Percentiles rank a stretch among this genome's conserved stretches.
Evolutionary conservation across 2,113 vertebrate genomes (phyloP).

Genomic region (Hypanus sabinus): DNA sequence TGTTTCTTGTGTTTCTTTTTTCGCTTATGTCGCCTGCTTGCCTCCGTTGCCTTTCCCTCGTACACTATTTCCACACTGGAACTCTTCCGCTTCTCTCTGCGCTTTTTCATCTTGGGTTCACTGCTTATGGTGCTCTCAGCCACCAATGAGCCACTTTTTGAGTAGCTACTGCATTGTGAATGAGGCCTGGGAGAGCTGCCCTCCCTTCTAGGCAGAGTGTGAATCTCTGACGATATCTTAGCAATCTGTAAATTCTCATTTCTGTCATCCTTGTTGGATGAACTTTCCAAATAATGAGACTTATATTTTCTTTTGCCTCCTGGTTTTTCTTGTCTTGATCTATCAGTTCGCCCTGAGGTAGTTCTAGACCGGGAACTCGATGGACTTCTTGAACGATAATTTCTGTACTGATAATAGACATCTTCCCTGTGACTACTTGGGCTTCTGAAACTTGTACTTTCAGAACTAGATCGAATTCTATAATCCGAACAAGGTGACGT

Average conservation of each 20-base stretch:
- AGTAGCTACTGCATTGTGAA: conserved; percentile 49
- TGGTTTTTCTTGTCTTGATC: conserved; percentile 65
- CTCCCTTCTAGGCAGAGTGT: conserved; percentile 31
- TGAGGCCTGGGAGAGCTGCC: conserved; percentile 42
- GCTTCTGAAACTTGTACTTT: conserved; percentile 52
- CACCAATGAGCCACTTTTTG: conserved; percentile 49
- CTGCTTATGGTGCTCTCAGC: conserved; percentile 56
- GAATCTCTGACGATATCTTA: conserved; percentile 40
- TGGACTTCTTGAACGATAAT: conserved; percentile 59
- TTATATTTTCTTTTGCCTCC: conserved; percentile 86
- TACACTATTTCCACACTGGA: conserved; percentile 71
- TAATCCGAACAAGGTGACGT: conserved; percentile 57
- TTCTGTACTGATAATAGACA: conserved; percentile 55
- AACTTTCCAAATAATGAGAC: conserved; percentile 72
- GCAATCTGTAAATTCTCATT: neutral
- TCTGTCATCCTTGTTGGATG: conserved; percentile 38
- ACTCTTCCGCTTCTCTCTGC: conserved; percentile 64
- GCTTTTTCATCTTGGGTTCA: conserved; percentile 58
- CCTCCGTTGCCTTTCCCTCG: conserved; percentile 59
- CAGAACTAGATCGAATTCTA: conserved; percentile 55
- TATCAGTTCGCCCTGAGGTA: conserved; percentile 52
- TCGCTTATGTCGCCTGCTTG: conserved; percentile 67
- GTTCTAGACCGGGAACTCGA: conserved; percentile 66
- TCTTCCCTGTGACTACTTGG: conserved; percentile 60
- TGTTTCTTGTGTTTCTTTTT: conserved; percentile 84